Conservation (phyloP, 2,888 invertebrate genomes). For the Eumerus sabulonum region DNA sequence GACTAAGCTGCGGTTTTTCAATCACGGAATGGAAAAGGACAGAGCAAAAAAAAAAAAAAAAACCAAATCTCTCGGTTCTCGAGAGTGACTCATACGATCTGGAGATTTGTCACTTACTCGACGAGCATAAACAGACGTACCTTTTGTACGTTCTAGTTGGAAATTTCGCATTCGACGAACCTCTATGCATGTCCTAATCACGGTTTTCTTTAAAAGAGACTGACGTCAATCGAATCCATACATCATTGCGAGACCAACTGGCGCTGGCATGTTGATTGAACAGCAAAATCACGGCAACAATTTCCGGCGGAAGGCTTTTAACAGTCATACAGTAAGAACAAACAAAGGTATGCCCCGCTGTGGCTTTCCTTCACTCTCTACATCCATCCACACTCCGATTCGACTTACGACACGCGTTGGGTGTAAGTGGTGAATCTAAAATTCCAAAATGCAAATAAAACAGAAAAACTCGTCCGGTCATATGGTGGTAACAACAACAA, state of each 20-base stretch:
- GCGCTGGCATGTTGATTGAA: not conserved
- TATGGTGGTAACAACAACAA: no score
- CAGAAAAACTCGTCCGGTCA: no score
- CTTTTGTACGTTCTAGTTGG: no score
- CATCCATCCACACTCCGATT: not conserved
- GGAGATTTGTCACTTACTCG: slow-evolving; percentile 41
- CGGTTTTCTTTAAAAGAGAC: no score
- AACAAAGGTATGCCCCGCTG: slow-evolving; percentile 10
- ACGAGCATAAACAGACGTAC: not conserved
- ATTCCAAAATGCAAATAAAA: slow-evolving; percentile 4
- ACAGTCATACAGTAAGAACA: slow-evolving; percentile 5
- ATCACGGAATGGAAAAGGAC: slow-evolving; percentile 41
- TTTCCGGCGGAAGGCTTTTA: slow-evolving; percentile 47
- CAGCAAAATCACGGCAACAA: not conserved
- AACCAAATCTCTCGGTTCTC: slow-evolving; percentile 43
- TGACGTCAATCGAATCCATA: slow-evolving; percentile 28
- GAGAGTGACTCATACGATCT: slow-evolving; percentile 41
- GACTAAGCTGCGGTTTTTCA: slow-evolving; percentile 59
- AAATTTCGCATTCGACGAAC: no score
- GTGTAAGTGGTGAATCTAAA: slow-evolving; percentile 27
- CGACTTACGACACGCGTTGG: slow-evolving; percentile 26
- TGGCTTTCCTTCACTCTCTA: not conserved
- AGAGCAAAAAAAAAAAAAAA: slow-evolving; percentile 49
- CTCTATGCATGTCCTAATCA: not conserved
- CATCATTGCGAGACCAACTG: slow-evolving; percentile 12